Evolutionary conservation across 2,113 vertebrate species (phyloP).

Genomic region (Heteronetta atricapilla): DNA sequence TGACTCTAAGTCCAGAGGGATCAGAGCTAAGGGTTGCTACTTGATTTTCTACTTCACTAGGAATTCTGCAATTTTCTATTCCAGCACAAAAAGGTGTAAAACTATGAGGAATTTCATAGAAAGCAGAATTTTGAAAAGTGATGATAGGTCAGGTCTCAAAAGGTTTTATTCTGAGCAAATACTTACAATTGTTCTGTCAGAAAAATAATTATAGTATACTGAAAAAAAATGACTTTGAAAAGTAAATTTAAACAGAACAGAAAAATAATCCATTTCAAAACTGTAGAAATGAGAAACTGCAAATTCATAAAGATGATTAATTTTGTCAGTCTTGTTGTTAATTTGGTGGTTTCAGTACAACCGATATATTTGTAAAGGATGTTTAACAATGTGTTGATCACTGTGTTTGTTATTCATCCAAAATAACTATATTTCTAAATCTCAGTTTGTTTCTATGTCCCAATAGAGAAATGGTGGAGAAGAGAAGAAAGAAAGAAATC

Average conservation of each 20-base stretch:
- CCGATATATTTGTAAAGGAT: neutral
- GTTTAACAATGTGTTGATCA: neutral
- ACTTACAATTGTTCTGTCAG: neutral
- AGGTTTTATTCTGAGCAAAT: neutral
- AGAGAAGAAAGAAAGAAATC: neutral
- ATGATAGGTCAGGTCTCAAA: neutral
- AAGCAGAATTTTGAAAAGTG: neutral
- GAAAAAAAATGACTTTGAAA: neutral
- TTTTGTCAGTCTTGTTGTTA: neutral
- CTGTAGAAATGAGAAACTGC: neutral
- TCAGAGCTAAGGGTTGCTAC: neutral
- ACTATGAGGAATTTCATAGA: neutral
- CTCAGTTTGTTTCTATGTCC: neutral
- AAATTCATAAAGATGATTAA: neutral
- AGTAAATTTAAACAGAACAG: neutral
- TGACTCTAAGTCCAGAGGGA: neutral
- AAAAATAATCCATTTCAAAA: neutral
- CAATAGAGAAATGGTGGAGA: neutral
- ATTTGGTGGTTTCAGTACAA: neutral
- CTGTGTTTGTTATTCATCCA: neutral
- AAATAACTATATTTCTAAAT: neutral
- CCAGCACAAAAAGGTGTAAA: neutral
- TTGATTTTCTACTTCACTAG: conserved; percentile 5
- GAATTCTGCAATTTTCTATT: neutral
- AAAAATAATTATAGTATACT: neutral